phyloP scores from a whole-genome alignment of 2,888 invertebrate species.

The Drosophila dives region DNA sequence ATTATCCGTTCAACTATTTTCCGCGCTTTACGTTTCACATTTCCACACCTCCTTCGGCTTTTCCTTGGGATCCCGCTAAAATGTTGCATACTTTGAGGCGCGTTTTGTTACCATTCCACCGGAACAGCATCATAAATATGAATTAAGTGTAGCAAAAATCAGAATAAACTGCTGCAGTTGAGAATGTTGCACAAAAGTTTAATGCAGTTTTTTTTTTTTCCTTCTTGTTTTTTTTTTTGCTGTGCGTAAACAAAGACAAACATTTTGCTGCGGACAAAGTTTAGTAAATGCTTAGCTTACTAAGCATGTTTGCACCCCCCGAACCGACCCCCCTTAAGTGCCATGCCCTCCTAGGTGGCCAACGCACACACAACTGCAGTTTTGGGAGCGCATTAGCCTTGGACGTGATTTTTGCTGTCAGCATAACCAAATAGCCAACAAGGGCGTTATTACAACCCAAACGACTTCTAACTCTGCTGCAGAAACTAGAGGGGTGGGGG shows the following conservation, averaged over 20 bases:
- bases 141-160: constrained; percentile 63
- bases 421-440: constrained; percentile 29
- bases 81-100: constrained; percentile 64
- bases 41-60: constrained; percentile 3
- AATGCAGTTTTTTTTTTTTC: constrained; percentile 63
- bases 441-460: constrained; percentile 28
- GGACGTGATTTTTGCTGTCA: constrained; percentile 66
- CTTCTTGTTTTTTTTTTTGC: constrained; percentile 1
- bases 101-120: constrained; percentile 32
- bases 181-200: constrained; percentile 68
- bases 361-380: constrained; percentile 61
- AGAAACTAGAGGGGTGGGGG: neutral
- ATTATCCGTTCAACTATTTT: neutral
- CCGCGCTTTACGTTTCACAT: constrained; percentile 17
- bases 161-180: constrained; percentile 19
- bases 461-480: neutral
- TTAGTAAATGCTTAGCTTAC: constrained; percentile 57
- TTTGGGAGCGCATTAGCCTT: constrained; percentile 64
- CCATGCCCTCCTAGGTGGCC: constrained; percentile 54
- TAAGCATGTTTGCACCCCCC: constrained; percentile 43
- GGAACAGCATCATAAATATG: constrained; percentile 67
- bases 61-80: neutral
- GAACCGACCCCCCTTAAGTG: constrained; percentile 30
- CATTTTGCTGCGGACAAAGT: constrained; percentile 58
- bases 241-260: constrained; percentile 57